Conservation (phyloP, 2,797 vertebrate species). For the Cygnus olor region DNA sequence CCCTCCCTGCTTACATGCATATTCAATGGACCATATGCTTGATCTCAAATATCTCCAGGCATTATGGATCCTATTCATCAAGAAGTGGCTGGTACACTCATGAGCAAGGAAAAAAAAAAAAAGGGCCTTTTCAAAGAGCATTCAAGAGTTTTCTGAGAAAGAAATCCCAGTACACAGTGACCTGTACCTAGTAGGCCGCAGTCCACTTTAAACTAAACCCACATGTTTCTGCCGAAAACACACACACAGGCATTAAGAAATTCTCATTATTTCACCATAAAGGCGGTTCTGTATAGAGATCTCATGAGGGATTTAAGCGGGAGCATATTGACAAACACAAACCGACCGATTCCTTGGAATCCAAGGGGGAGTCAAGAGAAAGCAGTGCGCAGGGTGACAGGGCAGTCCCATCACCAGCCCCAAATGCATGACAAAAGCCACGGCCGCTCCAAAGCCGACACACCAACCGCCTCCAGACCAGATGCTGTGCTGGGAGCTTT, state of each 20-base stretch:
- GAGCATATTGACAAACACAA: conserved; percentile 12
- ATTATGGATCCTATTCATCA: conserved; percentile 69
- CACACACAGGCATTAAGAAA: not conserved
- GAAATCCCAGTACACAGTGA: conserved; percentile 28
- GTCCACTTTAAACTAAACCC: conserved; percentile 31
- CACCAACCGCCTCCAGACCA: conserved; percentile 40
- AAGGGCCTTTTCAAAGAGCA: conserved; percentile 21
- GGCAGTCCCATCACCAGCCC: not conserved
- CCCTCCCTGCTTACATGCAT: conserved; percentile 19
- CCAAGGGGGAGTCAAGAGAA: not conserved
- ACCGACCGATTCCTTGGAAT: not conserved
- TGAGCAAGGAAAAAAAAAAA: not conserved
- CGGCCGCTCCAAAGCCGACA: conserved; percentile 20
- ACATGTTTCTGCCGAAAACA: conserved; percentile 13
- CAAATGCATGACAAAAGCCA: conserved; percentile 26
- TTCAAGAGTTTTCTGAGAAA: conserved; percentile 40
- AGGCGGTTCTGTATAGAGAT: not conserved
- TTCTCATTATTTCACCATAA: conserved; percentile 40
- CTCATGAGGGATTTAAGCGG: not conserved
- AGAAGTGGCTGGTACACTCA: conserved; percentile 44
- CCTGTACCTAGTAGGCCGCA: not conserved
- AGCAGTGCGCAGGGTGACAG: not conserved
- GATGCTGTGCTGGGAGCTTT: conserved; percentile 47
- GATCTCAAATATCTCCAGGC: conserved; percentile 63
- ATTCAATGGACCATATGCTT: conserved; percentile 75